Conservation (phyloP, 2,888 invertebrate genomes). For the Cantharis rustica region DNA sequence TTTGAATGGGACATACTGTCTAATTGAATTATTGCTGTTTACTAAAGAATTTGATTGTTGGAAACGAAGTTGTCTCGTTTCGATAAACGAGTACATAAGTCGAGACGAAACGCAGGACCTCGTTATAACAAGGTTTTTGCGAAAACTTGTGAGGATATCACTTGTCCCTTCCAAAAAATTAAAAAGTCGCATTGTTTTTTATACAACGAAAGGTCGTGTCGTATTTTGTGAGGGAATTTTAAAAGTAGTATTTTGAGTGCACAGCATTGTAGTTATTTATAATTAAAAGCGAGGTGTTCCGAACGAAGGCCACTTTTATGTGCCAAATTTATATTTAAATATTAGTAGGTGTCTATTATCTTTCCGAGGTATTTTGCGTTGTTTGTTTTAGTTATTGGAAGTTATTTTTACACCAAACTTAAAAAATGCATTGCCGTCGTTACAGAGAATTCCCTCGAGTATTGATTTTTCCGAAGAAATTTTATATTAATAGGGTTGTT, state of each 20-base stretch:
- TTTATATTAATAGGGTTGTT: background rate
- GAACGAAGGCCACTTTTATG: conserved; percentile 12
- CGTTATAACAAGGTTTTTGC: background rate
- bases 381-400: background rate
- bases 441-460: background rate
- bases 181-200: background rate
- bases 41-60: background rate
- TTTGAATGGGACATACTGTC: background rate
- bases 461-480: background rate
- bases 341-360: conserved; percentile 14
- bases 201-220: background rate
- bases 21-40: background rate
- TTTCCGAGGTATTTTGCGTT: background rate
- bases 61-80: background rate
- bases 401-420: background rate
- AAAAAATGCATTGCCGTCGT: background rate
- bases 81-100: background rate
- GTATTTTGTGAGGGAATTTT: background rate
- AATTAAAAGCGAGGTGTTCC: background rate
- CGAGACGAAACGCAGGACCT: background rate
- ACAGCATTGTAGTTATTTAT: background rate
- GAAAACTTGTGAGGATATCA: no score
- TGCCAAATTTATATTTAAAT: conserved; percentile 20
- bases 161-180: background rate
- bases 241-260: background rate